phyloP scores from a whole-genome alignment of 2,797 vertebrate genomes.

The Podarcis siculus region DNA sequence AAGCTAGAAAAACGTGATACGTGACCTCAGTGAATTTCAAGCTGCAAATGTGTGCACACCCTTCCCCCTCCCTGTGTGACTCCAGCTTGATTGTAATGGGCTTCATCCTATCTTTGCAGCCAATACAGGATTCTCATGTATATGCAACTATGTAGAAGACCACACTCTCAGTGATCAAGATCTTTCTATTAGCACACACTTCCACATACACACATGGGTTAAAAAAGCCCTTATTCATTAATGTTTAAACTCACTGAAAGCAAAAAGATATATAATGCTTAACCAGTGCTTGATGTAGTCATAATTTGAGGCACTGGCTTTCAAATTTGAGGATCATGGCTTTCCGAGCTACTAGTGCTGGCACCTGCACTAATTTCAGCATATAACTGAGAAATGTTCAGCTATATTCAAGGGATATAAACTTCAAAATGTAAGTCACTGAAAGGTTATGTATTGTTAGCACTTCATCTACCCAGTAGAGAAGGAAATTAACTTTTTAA shows the following conservation, averaged over 20 bases:
- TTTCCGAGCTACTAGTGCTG: neutral
- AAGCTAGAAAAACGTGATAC: constrained; percentile 42
- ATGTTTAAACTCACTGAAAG: neutral
- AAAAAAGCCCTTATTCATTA: neutral
- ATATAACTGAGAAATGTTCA: constrained; percentile 5
- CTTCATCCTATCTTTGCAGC: neutral
- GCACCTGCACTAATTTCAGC: neutral
- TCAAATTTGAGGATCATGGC: neutral
- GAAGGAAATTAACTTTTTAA: constrained; percentile 40
- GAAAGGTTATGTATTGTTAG: constrained; percentile 25
- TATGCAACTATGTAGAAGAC: neutral
- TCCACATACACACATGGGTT: neutral
- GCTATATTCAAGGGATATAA: constrained; percentile 7
- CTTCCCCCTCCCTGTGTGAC: no score
- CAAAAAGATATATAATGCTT: neutral
- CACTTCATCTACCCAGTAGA: constrained; percentile 18
- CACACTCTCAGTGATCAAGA: neutral
- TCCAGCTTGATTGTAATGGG: no score
- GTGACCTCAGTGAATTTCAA: no score
- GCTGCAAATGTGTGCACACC: no score
- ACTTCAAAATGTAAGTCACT: constrained; percentile 19
- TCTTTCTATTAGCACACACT: neutral
- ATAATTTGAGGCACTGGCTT: neutral
- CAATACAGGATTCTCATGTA: neutral
- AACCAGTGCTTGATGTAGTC: neutral